phyloP scores from a whole-genome alignment of 2,797 vertebrate genomes.

The Enteromius anoplus region DNA sequence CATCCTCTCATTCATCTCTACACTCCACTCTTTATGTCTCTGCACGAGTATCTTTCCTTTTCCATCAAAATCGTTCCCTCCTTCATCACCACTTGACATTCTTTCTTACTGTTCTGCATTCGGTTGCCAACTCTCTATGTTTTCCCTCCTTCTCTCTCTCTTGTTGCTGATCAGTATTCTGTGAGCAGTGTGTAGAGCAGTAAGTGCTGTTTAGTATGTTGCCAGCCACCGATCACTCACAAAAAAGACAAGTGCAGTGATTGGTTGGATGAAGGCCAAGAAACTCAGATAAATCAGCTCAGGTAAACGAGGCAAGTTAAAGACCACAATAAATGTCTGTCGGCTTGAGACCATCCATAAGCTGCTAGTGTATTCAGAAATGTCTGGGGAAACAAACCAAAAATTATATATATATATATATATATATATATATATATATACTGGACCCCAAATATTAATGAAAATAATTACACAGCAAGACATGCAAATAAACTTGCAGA shows the following conservation, averaged over 20 bases:
- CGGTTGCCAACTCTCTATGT: conserved; percentile 2
- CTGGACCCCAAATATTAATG: not conserved
- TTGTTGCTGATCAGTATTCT: conserved; percentile 37
- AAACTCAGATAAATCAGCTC: conserved; percentile 10
- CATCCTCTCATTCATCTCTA: conserved; percentile 11
- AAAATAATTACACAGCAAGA: not conserved
- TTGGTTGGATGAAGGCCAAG: conserved; percentile 19
- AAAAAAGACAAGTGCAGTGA: conserved; percentile 16
- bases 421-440: too few species aligned
- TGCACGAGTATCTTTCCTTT: not conserved
- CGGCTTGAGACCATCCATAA: not conserved
- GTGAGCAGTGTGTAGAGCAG: conserved; percentile 3
- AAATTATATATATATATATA: too few species aligned
- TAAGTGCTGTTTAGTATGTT: not conserved
- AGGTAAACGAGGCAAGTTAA: conserved; percentile 4
- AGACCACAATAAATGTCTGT: conserved; percentile 3
- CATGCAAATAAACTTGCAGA: not conserved
- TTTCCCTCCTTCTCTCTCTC: conserved; percentile 2
- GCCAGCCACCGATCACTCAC: conserved; percentile 19
- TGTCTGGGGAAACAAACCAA: not conserved
- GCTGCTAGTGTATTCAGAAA: not conserved
- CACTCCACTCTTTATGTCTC: not conserved
- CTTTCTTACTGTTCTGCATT: conserved; percentile 7
- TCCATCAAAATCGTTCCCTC: not conserved
- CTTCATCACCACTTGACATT: conserved; percentile 24